Percentiles rank a stretch among this genome's conserved stretches.
These are phyloP conservation scores for Tetanocera ferruginea DNA, from an alignment of 2,888 invertebrate genomes.

Conservation along the genomic window DNA sequence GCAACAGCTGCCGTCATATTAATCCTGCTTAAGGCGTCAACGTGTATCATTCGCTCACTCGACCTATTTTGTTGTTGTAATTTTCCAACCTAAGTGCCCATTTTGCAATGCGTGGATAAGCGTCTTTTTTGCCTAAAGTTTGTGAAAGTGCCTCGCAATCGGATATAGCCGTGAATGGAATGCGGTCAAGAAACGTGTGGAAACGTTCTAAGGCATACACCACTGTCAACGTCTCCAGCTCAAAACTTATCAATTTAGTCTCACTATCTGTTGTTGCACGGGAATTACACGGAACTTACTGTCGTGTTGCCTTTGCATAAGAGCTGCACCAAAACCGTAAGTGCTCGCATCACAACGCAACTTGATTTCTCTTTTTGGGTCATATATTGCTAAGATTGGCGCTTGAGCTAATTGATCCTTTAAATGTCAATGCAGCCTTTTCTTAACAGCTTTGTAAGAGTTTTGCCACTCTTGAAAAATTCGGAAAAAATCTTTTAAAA, in stretches of 20 bases:
- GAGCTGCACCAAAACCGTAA: slow-evolving; percentile 34
- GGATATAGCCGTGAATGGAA: not conserved
- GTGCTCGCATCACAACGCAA: slow-evolving; percentile 42
- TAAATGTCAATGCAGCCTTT: not conserved
- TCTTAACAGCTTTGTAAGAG: slow-evolving; percentile 17
- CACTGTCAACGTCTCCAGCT: no score
- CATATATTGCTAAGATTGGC: not conserved
- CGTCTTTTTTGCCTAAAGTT: slow-evolving; percentile 18
- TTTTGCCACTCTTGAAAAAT: slow-evolving; percentile 19
- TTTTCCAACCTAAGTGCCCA: slow-evolving; percentile 34
- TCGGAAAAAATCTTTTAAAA: slow-evolving; percentile 17
- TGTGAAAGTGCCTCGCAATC: slow-evolving; percentile 32
- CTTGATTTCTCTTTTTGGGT: slow-evolving; percentile 6
- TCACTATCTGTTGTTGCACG: not conserved
- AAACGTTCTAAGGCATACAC: not conserved
- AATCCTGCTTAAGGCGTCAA: slow-evolving; percentile 26
- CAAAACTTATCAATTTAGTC: not conserved
- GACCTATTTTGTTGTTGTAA: slow-evolving; percentile 23
- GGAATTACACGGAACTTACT: slow-evolving; percentile 19
- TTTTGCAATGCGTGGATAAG: slow-evolving; percentile 20
- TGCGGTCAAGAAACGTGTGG: slow-evolving; percentile 18
- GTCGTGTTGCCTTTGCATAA: slow-evolving; percentile 19
- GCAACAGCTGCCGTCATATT: not conserved
- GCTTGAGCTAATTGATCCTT: not conserved
- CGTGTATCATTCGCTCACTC: slow-evolving; percentile 25